Percentiles rank a stretch among this genome's conserved stretches.
These are phyloP conservation scores for Gambusia affinis DNA, from an alignment of 2,113 vertebrate genomes.

Conservation along the genomic window DNA sequence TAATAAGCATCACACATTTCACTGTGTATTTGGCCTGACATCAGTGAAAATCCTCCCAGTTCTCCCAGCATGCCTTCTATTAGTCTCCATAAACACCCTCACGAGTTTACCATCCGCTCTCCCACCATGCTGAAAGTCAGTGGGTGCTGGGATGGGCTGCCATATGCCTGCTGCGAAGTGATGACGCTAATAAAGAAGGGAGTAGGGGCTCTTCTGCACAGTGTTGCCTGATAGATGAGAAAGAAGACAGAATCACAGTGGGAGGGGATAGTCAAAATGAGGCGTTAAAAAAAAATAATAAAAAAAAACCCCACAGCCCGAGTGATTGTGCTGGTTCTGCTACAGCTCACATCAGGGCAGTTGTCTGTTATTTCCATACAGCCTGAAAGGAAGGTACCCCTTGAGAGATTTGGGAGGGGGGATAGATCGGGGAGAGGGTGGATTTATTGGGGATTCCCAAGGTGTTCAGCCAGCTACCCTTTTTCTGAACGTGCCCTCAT, in stretches of 20 bases:
- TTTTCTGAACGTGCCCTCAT: conserved; percentile 60
- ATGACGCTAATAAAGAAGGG: conserved; percentile 61
- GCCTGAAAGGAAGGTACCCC: conserved; percentile 18
- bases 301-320: neutral
- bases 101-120: conserved; percentile 52
- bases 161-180: conserved; percentile 55
- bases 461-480: conserved; percentile 61
- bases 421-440: neutral
- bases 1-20: conserved; percentile 3
- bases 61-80: conserved; percentile 58
- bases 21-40: neutral
- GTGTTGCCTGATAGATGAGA: conserved; percentile 16
- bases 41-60: conserved; percentile 22
- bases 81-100: conserved; percentile 63
- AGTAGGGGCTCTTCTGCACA: conserved; percentile 45
- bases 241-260: conserved; percentile 16
- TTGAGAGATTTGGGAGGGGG: conserved; percentile 21
- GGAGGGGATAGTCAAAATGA: neutral
- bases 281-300: neutral
- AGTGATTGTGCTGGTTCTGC: conserved; percentile 35
- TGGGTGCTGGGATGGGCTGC: conserved; percentile 60
- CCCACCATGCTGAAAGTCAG: conserved; percentile 37
- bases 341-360: conserved; percentile 37
- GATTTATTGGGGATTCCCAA: conserved; percentile 68
- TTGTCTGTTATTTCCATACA: conserved; percentile 40